A percentile compares a stretch with the other conserved stretches of the same genome.
These are phyloP conservation scores for Drosophila antonietae DNA, from an alignment of 2,888 invertebrate species.

Conservation along the genomic window DNA sequence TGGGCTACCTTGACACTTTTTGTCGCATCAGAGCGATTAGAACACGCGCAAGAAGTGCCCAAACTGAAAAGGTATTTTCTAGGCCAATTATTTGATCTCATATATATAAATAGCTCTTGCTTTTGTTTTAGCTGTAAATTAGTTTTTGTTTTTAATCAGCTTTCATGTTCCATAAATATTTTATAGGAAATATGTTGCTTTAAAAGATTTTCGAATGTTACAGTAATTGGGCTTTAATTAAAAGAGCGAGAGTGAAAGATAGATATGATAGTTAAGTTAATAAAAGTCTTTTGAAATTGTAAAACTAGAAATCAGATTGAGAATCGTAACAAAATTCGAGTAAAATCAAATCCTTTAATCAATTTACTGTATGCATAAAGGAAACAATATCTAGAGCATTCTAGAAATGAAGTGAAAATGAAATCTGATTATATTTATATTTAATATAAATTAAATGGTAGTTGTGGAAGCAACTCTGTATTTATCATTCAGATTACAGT, in stretches of 20 bases:
- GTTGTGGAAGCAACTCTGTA: too few species aligned
- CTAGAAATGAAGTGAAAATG: too few species aligned
- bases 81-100: background rate
- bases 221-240: background rate
- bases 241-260: background rate
- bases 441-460: too few species aligned
- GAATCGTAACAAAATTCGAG: too few species aligned
- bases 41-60: background rate
- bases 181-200: background rate
- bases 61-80: background rate
- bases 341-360: too few species aligned
- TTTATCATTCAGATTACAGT: too few species aligned
- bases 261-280: too few species aligned
- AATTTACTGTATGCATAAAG: background rate
- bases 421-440: too few species aligned
- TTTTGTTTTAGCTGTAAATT: background rate
- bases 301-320: too few species aligned
- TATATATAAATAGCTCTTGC: background rate
- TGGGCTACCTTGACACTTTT: conserved; percentile 8
- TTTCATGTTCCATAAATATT: background rate
- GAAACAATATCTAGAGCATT: too few species aligned
- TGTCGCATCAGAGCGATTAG: background rate
- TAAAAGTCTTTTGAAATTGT: too few species aligned
- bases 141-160: background rate
- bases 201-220: background rate